Conservation (phyloP, 2,113 vertebrate species). For the Aviceda subcristata region DNA sequence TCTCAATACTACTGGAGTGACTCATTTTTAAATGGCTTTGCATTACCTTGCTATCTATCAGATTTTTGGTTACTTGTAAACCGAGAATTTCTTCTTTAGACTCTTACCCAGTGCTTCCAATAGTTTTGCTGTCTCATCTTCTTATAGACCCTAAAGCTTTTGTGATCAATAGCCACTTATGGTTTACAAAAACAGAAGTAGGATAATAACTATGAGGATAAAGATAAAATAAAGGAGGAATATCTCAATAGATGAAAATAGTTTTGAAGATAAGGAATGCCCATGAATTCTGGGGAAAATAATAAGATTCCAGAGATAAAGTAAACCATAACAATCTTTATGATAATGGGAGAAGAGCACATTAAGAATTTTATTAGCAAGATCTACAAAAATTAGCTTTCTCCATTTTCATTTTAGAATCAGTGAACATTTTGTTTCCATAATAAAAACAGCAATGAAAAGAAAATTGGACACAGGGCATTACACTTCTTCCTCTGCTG, state of each 20-base stretch:
- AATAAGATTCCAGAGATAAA: slow-evolving; percentile 53
- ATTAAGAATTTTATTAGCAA: slow-evolving; percentile 68
- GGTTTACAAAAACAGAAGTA: not conserved
- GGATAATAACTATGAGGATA: not conserved
- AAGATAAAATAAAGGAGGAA: not conserved
- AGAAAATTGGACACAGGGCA: slow-evolving; percentile 70
- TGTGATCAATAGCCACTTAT: not conserved
- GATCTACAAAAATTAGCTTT: slow-evolving; percentile 63
- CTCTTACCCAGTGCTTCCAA: not conserved
- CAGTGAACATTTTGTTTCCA: slow-evolving; percentile 59
- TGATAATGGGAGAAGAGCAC: slow-evolving; percentile 51
- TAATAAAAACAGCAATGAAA: slow-evolving; percentile 69
- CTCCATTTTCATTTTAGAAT: slow-evolving; percentile 49
- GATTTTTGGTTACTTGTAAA: not conserved
- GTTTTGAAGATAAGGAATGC: slow-evolving; percentile 16
- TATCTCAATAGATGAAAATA: slow-evolving; percentile 18
- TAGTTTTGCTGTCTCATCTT: not conserved
- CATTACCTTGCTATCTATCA: not conserved
- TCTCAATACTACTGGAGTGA: not conserved
- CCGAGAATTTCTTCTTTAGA: not conserved
- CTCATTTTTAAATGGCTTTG: not conserved
- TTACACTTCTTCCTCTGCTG: slow-evolving; percentile 57
- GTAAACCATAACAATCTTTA: slow-evolving; percentile 57
- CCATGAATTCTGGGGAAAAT: slow-evolving; percentile 29
- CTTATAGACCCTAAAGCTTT: not conserved